Evolutionary conservation across 2,113 vertebrate species (phyloP).

Genomic region (Gavialis gangeticus): DNA sequence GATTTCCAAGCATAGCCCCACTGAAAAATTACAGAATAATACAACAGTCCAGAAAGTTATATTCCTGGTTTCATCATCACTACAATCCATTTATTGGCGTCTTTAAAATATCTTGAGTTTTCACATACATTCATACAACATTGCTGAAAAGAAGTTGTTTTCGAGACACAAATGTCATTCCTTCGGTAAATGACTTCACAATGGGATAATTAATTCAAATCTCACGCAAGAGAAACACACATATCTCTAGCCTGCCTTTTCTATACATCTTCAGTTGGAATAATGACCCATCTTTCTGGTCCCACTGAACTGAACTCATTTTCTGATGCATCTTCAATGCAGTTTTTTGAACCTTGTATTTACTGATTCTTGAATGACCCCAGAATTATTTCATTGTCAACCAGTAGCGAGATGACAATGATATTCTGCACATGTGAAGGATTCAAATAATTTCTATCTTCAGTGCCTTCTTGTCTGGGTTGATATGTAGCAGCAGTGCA

Average conservation of each 20-base stretch:
- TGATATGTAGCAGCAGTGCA: not conserved
- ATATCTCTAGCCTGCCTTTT: not conserved
- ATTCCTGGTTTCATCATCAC: rapidly evolving
- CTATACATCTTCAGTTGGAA: not conserved
- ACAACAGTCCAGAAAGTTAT: not conserved
- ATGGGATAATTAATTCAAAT: not conserved
- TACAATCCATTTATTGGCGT: no score
- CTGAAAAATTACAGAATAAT: not conserved
- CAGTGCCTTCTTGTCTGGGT: no score
- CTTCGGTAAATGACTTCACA: not conserved
- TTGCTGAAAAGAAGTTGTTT: not conserved
- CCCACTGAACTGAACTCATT: not conserved
- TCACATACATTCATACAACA: no score
- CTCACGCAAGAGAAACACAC: not conserved
- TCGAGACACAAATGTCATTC: not conserved
- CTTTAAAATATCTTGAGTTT: no score
- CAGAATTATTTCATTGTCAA: rapidly evolving
- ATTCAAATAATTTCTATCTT: not conserved
- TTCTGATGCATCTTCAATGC: not conserved
- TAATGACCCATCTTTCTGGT: no score
- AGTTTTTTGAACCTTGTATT: not conserved
- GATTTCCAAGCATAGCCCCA: not conserved
- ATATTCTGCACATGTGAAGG: not conserved
- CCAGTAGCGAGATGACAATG: not conserved
- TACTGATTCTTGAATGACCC: not conserved